These are phyloP conservation scores for Hydrozoanthus gracilis DNA, from an alignment of 92 coral and sea anemone genomes.

Conservation along the genomic window DNA sequence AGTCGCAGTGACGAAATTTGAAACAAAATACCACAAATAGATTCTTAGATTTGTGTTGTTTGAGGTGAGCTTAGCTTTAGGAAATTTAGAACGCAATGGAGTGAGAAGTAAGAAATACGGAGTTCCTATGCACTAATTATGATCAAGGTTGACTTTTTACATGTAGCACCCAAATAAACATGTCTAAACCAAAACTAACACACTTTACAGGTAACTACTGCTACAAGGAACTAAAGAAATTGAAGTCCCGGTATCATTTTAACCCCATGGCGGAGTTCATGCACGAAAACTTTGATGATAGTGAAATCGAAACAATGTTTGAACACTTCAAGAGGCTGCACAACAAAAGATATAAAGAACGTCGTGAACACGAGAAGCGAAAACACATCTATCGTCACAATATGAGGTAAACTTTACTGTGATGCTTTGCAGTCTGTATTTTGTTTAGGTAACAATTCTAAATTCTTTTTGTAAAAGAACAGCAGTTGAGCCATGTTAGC, in stretches of 20 bases:
- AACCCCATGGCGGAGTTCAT: conserved; percentile 98
- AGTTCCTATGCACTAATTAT: too few species aligned
- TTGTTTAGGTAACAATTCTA: background rate
- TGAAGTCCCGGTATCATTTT: conserved; percentile 74
- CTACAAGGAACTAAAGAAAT: conserved; percentile 66
- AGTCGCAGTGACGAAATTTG: too few species aligned
- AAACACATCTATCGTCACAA: conserved; percentile 91
- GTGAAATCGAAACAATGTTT: conserved; percentile 73
- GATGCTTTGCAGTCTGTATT: background rate
- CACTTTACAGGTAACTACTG: conserved; percentile 60
- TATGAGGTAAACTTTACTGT: conserved; percentile 68
- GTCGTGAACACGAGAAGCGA: conserved; percentile 72
- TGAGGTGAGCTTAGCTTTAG: too few species aligned
- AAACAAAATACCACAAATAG: too few species aligned
- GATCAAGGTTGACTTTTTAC: too few species aligned
- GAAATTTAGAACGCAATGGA: too few species aligned
- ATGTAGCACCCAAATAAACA: too few species aligned
- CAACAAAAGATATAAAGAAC: conserved; percentile 64
- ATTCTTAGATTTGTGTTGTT: too few species aligned
- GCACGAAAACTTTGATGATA: conserved; percentile 85
- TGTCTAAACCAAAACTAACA: too few species aligned
- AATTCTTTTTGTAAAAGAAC: too few species aligned
- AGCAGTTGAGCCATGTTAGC: too few species aligned
- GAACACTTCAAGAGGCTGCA: conserved; percentile 77
- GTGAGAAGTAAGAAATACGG: too few species aligned